phyloP scores from a whole-genome alignment of 2,113 vertebrate species.

The Pseudolaguvia tuberculata region DNA sequence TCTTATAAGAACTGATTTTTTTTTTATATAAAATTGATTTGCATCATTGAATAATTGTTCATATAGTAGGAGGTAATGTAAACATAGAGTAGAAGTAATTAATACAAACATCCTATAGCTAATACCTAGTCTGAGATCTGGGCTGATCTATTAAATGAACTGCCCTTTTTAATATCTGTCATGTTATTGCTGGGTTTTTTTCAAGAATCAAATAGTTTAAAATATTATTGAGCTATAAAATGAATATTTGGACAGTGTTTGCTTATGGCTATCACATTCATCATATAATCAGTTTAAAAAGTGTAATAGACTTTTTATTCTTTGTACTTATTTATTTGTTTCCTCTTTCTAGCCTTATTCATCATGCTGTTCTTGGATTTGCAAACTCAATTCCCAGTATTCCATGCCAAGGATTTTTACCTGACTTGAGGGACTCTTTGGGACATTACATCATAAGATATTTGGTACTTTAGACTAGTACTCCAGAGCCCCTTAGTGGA shows the following conservation, averaged over 20 bases:
- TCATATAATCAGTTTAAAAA: not conserved
- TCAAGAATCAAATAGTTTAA: not conserved
- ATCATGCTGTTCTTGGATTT: conserved; percentile 44
- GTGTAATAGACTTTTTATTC: not conserved
- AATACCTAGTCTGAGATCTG: not conserved
- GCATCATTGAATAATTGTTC: not conserved
- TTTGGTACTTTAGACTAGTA: conserved; percentile 45
- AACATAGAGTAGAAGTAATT: not conserved
- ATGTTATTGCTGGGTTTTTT: not conserved
- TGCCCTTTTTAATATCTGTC: not conserved
- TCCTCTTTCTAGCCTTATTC: conserved; percentile 40
- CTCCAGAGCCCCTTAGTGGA: conserved; percentile 54
- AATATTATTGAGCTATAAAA: not conserved
- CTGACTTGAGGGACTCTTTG: conserved; percentile 53
- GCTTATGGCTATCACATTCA: not conserved
- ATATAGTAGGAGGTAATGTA: too few relatives aligned
- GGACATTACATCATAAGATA: conserved; percentile 22
- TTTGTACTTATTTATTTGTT: not conserved
- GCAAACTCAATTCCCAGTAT: conserved; percentile 36
- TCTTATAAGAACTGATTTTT: too few relatives aligned
- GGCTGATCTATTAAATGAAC: not conserved
- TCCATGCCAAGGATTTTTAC: conserved; percentile 48
- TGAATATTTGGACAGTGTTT: not conserved
- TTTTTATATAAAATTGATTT: not conserved
- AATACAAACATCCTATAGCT: not conserved